Evolutionary conservation across 2,888 invertebrate genomes (phyloP).

Genomic region (Archips xylosteana): DNA sequence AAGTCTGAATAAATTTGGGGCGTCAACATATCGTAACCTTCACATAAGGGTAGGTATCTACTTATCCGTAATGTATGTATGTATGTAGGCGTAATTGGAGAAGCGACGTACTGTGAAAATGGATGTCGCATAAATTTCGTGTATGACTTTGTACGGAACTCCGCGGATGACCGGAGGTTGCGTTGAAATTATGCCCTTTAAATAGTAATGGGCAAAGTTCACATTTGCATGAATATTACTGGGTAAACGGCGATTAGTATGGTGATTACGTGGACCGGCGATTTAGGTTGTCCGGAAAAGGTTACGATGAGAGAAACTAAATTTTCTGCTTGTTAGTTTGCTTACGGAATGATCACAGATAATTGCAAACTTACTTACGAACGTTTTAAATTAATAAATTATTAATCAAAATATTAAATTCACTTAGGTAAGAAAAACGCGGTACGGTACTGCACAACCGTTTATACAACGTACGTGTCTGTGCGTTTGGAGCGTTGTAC

Average conservation of each 20-base stretch:
- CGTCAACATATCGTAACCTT: background rate
- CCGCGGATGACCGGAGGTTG: background rate
- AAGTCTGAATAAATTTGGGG: background rate
- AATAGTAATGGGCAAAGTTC: conserved; percentile 15
- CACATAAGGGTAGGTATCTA: background rate
- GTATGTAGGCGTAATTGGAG: conserved; percentile 13
- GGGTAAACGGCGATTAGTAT: conserved; percentile 7
- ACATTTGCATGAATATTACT: conserved; percentile 11
- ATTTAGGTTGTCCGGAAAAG: conserved; percentile 1
- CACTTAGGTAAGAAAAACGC: too few species aligned
- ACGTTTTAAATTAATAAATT: too few species aligned
- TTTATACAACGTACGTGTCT: too few species aligned
- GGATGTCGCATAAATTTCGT: conserved; percentile 20
- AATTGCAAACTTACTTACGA: too few species aligned
- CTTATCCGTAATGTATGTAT: background rate
- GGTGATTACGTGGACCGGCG: background rate
- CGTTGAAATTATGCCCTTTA: conserved; percentile 8
- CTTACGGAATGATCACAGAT: background rate
- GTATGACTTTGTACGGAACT: conserved; percentile 17
- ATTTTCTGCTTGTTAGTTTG: background rate
- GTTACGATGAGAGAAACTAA: background rate
- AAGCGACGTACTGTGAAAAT: conserved; percentile 26
- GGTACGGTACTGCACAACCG: too few species aligned
- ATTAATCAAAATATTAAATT: too few species aligned
- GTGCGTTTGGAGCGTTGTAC: too few species aligned